Base-by-base conservation (phyloP, 2,113 vertebrate species). In the Fregata magnificens region DNA sequence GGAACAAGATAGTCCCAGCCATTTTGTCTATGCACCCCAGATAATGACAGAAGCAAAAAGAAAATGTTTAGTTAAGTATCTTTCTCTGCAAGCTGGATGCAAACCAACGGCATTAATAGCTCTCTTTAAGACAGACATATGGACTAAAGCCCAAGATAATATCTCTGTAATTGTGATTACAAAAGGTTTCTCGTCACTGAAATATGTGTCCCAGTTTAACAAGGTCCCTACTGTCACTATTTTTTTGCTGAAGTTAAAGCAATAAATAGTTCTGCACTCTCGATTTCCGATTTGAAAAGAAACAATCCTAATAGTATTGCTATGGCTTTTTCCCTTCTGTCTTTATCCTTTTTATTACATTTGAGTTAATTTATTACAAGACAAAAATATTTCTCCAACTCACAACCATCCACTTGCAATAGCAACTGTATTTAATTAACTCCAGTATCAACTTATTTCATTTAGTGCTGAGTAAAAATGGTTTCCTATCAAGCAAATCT, bases 1-100 rank as follows among this genome's bases (percentile, higher is more conserved):
- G 92, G 92, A 96, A 81, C 44, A 88, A 97, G 96, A 89, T n/a
- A 96, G 93, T 28, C 66, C 7, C n/a, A 88, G 92, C 49, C 83
- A 81, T 88, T 97, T 85, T n/a, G n/a, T 95, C 84, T 83, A 6
- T 31, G 34, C 26, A 71, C 24, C 42, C 66, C 89, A 58, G 79
- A 80, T 87, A 94, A 96, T 28, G 40, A 50, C 28, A 78, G 90
- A 93, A 74, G 38, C 42, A 73, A 84, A 74, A 89, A 95, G 59
- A 88, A 78, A 94, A 94, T 78, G 82, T 85, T 94, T 92, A 86
- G 82, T 96, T 95, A 94, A 92, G 74, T 77, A 56, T 83, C 86
- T 91, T 94, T 94, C 17, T 84, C 90, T 93, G 74, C 65, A 32
- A 87, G 82, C 96, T 96, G 95, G 90, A 92, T 91, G 55, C 65